Evolutionary conservation across 2,113 vertebrate genomes (phyloP).

Genomic region (Cynoglossus semilaevis): DNA sequence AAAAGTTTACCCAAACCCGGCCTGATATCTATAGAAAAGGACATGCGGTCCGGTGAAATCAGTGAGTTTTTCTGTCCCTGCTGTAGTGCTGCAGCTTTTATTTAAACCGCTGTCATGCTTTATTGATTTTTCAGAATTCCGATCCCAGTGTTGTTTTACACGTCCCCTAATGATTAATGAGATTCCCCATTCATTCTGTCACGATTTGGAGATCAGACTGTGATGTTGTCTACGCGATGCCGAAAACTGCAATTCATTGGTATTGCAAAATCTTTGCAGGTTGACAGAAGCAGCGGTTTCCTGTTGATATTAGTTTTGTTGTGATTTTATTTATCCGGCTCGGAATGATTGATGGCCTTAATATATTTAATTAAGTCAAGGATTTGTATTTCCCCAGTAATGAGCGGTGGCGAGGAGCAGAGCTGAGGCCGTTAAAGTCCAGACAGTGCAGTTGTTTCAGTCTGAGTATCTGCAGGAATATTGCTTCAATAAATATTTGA

Average conservation of each 20-base stretch:
- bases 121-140: slow-evolving; percentile 32
- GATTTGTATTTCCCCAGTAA: slow-evolving; percentile 46
- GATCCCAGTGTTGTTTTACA: neutral
- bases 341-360: slow-evolving; percentile 48
- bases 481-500: slow-evolving; percentile 83
- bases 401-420: slow-evolving; percentile 19
- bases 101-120: slow-evolving; percentile 30
- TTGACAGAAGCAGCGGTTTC: slow-evolving; percentile 3
- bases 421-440: slow-evolving; percentile 22
- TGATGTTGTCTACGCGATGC: slow-evolving; percentile 11
- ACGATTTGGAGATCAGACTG: slow-evolving; percentile 33
- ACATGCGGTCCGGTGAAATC: too few species aligned
- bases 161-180: slow-evolving; percentile 43
- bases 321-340: slow-evolving; percentile 30
- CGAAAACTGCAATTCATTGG: slow-evolving; percentile 11
- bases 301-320: slow-evolving; percentile 46
- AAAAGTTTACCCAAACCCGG: too few species aligned
- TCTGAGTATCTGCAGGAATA: slow-evolving; percentile 67
- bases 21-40: too few species aligned
- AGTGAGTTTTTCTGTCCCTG: too few species aligned
- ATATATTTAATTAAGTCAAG: slow-evolving; percentile 54
- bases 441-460: slow-evolving; percentile 43
- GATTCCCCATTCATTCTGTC: slow-evolving; percentile 18
- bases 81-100: too few species aligned
- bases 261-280: slow-evolving; percentile 25